A percentile compares a stretch with the other conserved stretches of the same genome.
Evolutionary conservation across 2,113 vertebrate genomes (phyloP).

Genomic region (Etheostoma spectabile): DNA sequence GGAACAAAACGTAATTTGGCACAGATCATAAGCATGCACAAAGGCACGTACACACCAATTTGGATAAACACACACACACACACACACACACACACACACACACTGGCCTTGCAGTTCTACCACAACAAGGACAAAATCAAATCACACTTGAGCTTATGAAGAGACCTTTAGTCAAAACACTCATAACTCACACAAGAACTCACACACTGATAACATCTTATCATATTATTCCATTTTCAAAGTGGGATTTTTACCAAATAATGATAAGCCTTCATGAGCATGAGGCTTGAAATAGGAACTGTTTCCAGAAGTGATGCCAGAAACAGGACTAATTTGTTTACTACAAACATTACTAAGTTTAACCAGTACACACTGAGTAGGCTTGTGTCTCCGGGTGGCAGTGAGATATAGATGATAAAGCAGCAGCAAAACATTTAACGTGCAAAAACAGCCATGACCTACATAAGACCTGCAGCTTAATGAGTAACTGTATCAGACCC

Average conservation of each 20-base stretch:
- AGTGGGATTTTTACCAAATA: background rate
- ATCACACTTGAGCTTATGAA: background rate
- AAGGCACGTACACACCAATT: background rate
- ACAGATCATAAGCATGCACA: background rate
- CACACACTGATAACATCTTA: background rate
- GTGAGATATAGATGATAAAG: conserved; percentile 51
- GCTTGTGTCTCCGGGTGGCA: conserved; percentile 21
- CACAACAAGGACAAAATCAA: background rate
- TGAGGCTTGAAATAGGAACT: background rate
- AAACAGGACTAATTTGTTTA: conserved; percentile 20
- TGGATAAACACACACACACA: background rate
- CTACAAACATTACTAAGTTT: conserved; percentile 14
- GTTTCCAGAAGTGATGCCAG: conserved; percentile 4
- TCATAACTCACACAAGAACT: background rate
- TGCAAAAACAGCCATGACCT: conserved; percentile 69
- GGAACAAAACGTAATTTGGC: conserved; percentile 16
- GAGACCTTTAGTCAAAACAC: conserved; percentile 20
- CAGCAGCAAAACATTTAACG: conserved; percentile 46
- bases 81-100: background rate
- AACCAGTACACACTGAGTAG: background rate
- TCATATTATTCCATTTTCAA: background rate
- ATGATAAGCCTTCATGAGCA: background rate
- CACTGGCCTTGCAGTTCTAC: conserved; percentile 1
- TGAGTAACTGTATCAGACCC: conserved; percentile 64
- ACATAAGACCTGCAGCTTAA: conserved; percentile 67